phyloP scores from a whole-genome alignment of 2,797 vertebrate species.

The Lagorchestes hirsutus region DNA sequence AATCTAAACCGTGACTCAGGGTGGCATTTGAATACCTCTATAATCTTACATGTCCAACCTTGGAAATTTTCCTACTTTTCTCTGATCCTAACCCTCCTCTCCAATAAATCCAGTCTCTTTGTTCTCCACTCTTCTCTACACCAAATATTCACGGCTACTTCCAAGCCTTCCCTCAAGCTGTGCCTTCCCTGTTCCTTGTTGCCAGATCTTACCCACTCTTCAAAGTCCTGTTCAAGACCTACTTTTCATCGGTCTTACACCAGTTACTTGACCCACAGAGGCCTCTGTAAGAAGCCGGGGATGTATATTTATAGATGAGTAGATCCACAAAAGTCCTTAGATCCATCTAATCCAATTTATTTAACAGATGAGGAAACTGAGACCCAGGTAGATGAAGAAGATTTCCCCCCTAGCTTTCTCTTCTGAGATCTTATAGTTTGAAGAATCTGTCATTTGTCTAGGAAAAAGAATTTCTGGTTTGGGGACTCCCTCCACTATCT shows the following conservation, averaged over 20 bases:
- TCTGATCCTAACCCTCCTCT: neutral
- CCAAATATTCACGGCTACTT: neutral
- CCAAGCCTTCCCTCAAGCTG: neutral
- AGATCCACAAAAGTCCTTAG: neutral
- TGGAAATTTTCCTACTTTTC: neutral
- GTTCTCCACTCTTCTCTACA: neutral
- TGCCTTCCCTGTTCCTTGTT: neutral
- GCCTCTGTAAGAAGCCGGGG: neutral
- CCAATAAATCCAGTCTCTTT: neutral
- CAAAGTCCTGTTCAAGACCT: neutral
- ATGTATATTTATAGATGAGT: neutral
- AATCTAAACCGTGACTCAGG: neutral
- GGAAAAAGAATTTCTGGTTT: neutral
- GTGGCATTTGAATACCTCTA: neutral
- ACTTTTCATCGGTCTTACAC: neutral
- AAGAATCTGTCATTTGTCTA: neutral
- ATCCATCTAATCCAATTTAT: neutral
- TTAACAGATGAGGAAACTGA: neutral
- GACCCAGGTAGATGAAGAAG: neutral
- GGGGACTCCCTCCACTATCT: neutral
- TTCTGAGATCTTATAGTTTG: neutral
- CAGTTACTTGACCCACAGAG: neutral
- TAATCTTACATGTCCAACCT: neutral
- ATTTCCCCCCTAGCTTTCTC: neutral
- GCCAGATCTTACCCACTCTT: accelerated